Conservation (phyloP, 2,113 vertebrate species). For the Ciconia boyciana region DNA sequence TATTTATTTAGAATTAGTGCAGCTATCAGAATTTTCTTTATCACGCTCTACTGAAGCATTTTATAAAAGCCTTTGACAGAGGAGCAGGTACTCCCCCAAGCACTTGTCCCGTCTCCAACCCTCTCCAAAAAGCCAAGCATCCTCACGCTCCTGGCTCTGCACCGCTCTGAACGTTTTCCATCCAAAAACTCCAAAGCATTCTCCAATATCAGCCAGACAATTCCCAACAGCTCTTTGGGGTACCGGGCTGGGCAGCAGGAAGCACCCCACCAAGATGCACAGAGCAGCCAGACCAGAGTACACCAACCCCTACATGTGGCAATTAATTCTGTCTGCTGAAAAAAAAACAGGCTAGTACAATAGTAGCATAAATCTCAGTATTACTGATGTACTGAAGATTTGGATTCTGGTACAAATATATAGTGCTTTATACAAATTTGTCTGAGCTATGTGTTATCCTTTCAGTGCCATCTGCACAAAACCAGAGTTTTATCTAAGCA, state of each 20-base stretch:
- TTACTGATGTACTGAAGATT: neutral
- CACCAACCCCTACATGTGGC: neutral
- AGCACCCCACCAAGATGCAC: neutral
- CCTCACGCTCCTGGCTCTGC: neutral
- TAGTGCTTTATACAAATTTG: neutral
- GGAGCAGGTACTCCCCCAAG: neutral
- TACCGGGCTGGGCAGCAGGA: neutral
- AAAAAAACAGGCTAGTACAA: neutral
- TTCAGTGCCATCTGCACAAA: slow-evolving; percentile 40
- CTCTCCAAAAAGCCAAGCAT: neutral
- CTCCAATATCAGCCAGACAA: neutral
- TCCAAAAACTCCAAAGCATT: neutral
- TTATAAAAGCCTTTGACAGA: neutral
- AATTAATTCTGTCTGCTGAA: neutral
- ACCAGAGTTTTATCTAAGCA: slow-evolving; percentile 2
- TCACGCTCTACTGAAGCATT: neutral
- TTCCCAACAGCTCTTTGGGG: neutral
- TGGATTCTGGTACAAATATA: neutral
- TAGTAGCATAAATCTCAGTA: neutral
- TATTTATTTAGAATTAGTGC: slow-evolving; percentile 49
- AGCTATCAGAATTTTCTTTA: neutral
- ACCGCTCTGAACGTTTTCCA: rapidly evolving
- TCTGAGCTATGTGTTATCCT: slow-evolving; percentile 23
- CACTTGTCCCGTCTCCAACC: neutral
- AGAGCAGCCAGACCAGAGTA: neutral